phyloP scores from a whole-genome alignment of 2,113 vertebrate genomes.

The Melanostigma gelatinosum region DNA sequence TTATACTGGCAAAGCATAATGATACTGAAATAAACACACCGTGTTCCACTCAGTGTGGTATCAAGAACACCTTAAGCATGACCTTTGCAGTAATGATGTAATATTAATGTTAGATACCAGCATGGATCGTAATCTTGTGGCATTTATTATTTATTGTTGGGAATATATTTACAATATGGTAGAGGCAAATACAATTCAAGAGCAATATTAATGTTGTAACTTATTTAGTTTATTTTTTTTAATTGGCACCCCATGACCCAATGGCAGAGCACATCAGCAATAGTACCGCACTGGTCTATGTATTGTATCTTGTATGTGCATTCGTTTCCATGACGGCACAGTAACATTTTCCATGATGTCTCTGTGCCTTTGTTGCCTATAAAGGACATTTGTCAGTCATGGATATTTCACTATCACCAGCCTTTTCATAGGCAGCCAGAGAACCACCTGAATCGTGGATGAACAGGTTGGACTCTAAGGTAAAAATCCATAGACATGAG shows the following conservation, averaged over 20 bases:
- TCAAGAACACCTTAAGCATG: not conserved
- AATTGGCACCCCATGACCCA: not conserved
- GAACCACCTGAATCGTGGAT: not conserved
- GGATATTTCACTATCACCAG: not conserved
- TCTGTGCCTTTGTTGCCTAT: slow-evolving; percentile 16
- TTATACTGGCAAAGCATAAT: not conserved
- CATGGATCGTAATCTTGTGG: slow-evolving; percentile 10
- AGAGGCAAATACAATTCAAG: not conserved
- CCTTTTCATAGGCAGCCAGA: not conserved
- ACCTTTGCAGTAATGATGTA: slow-evolving; percentile 12
- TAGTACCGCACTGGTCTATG: not conserved
- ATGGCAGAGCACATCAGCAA: not conserved
- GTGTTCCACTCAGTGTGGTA: not conserved
- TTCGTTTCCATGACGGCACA: slow-evolving; percentile 37
- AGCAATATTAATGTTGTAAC: not conserved
- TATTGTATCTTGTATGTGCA: slow-evolving; percentile 13
- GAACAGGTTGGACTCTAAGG: not conserved
- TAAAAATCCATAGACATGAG: not conserved
- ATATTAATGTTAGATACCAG: slow-evolving; percentile 26
- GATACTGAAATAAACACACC: not conserved
- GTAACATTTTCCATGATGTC: slow-evolving; percentile 17
- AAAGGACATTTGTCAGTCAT: slow-evolving; percentile 9
- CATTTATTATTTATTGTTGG: not conserved
- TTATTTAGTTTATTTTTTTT: not conserved
- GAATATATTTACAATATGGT: not conserved